phyloP scores from a whole-genome alignment of 2,113 vertebrate species.

The Erythrolamprus reginae region DNA sequence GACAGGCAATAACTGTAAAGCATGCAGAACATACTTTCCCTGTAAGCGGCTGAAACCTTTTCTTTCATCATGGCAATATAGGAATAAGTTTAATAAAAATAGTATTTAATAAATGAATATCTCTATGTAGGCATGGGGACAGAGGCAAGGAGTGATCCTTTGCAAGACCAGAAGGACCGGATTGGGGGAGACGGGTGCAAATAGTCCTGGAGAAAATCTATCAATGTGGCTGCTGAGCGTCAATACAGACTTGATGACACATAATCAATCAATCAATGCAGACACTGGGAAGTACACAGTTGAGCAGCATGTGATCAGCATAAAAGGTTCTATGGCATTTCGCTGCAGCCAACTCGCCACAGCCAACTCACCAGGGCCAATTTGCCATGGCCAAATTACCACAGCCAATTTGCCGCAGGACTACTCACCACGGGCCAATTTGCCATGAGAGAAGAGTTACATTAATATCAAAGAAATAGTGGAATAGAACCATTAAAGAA shows the following conservation, averaged over 20 bases:
- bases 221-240: not conserved
- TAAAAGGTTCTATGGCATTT: not conserved
- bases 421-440: not conserved
- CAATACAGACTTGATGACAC: not conserved
- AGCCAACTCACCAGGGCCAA: not conserved
- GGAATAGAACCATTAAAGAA: too few species aligned
- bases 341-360: not conserved
- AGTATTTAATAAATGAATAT: not conserved
- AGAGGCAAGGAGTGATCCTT: not conserved
- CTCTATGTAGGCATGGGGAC: not conserved
- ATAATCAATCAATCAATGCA: not conserved
- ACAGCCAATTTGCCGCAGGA: too few species aligned
- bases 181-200: too few species aligned
- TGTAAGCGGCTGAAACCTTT: not conserved
- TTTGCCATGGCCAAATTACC: not conserved
- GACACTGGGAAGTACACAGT: not conserved
- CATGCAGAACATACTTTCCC: not conserved
- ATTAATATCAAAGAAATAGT: too few species aligned
- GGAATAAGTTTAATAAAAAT: not conserved
- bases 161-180: not conserved
- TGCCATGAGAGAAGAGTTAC: not conserved
- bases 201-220: not conserved
- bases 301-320: not conserved
- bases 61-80: not conserved
- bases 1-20: not conserved